phyloP scores from a whole-genome alignment of 2,888 invertebrate species.

The Notocelia uddmanniana region DNA sequence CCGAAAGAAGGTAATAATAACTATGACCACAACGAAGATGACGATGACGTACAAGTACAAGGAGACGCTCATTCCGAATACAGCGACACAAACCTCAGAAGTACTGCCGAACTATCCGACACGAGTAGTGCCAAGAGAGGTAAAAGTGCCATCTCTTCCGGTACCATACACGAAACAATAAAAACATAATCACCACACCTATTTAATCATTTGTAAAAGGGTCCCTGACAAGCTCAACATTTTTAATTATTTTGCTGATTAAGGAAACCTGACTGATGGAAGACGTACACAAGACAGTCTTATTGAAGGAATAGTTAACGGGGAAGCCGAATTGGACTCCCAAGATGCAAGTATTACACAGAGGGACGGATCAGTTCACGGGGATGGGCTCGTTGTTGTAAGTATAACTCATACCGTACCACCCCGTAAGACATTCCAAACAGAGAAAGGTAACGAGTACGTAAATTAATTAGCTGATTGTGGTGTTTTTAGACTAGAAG shows the following conservation, averaged over 20 bases:
- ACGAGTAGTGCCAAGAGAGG: conserved; percentile 78
- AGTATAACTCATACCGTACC: conserved; percentile 70
- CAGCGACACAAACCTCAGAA: conserved; percentile 72
- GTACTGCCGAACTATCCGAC: conserved; percentile 71
- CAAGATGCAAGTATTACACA: conserved; percentile 80
- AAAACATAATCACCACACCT: conserved; percentile 69
- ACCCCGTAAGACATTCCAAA: conserved; percentile 66
- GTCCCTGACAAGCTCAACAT: conserved; percentile 83
- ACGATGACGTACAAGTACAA: conserved; percentile 84
- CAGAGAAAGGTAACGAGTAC: conserved; percentile 73
- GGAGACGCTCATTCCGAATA: conserved; percentile 77
- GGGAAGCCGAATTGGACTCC: conserved; percentile 80
- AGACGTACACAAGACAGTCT: conserved; percentile 80
- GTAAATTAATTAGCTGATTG: conserved; percentile 74
- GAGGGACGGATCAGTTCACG: conserved; percentile 71
- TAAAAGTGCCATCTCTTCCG: conserved; percentile 77
- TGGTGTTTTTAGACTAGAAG: conserved; percentile 81
- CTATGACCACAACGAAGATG: conserved; percentile 78
- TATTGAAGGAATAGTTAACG: conserved; percentile 80
- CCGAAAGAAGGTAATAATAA: conserved; percentile 76
- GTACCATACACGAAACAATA: conserved; percentile 76
- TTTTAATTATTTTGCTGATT: conserved; percentile 85
- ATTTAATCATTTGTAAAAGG: conserved; percentile 69
- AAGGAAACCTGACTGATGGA: conserved; percentile 80
- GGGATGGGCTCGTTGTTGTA: conserved; percentile 77